Evolutionary conservation across 1,140 invertebrate genomes (phyloP).

Genomic region (Metopolophium dirhodum): DNA sequence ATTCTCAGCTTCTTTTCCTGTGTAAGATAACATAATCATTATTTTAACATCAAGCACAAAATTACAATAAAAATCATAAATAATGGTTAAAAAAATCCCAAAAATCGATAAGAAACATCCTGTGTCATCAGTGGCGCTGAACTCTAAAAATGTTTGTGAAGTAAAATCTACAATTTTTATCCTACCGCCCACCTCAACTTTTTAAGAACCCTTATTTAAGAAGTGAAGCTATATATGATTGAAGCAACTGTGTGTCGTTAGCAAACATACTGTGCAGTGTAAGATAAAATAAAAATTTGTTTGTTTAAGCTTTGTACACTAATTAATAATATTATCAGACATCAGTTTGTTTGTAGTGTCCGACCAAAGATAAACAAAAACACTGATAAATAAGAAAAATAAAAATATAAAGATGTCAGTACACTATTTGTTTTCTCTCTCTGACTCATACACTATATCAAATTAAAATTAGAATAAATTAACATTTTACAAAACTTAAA

Average conservation of each 20-base stretch:
- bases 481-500: background rate
- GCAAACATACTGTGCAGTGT: background rate
- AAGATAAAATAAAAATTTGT: background rate
- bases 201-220: too few relatives aligned
- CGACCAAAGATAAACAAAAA: background rate
- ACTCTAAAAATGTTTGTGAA: too few relatives aligned
- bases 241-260: background rate
- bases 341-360: background rate
- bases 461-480: background rate
- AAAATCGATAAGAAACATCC: background rate
- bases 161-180: too few relatives aligned
- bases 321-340: background rate
- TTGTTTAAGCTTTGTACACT: background rate
- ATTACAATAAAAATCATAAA: background rate
- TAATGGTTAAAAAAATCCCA: background rate
- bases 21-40: constrained; percentile 66
- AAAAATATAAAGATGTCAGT: background rate
- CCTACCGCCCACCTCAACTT: too few relatives aligned
- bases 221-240: too few relatives aligned
- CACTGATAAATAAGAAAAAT: background rate
- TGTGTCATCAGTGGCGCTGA: background rate
- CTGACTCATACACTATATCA: background rate
- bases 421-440: background rate
- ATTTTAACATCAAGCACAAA: background rate
- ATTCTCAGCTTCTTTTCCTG: constrained; percentile 95